phyloP scores from a whole-genome alignment of 1,140 invertebrate genomes.

The Panonychus citri region DNA sequence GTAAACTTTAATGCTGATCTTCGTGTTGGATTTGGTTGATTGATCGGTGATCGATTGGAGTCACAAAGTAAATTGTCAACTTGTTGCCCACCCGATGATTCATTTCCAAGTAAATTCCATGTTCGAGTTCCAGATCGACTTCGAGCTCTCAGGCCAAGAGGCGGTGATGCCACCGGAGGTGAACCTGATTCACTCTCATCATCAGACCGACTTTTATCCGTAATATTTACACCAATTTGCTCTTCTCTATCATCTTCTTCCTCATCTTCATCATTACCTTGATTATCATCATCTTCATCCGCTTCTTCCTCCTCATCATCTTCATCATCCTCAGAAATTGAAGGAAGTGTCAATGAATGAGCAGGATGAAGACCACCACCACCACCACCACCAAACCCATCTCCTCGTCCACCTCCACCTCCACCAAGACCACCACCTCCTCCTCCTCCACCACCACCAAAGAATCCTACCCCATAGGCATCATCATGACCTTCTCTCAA shows the following conservation, averaged over 20 bases:
- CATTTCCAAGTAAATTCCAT: neutral
- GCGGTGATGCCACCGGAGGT: neutral
- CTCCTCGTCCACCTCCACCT: neutral
- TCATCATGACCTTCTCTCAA: slow-evolving; percentile 73
- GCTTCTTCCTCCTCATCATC: slow-evolving; percentile 34
- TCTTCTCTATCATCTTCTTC: slow-evolving; percentile 34
- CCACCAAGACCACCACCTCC: slow-evolving; percentile 4
- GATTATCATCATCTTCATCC: slow-evolving; percentile 10
- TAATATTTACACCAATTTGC: slow-evolving; percentile 10
- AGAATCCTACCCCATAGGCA: slow-evolving; percentile 21
- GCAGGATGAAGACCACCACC: slow-evolving; percentile 29
- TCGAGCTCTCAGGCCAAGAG: neutral
- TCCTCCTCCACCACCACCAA: neutral
- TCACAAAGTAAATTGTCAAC: too few species aligned
- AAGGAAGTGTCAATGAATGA: slow-evolving; percentile 51
- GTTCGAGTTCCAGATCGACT: neutral
- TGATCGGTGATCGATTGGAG: too few species aligned
- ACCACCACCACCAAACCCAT: neutral
- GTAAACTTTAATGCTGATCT: neutral
- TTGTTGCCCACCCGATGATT: too few species aligned
- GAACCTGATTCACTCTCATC: neutral
- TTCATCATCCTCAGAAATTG: slow-evolving; percentile 77
- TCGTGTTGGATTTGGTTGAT: too few species aligned
- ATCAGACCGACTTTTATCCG: slow-evolving; percentile 6
- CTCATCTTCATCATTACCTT: slow-evolving; percentile 6